phyloP scores from a whole-genome alignment of 2,113 vertebrate species.

The Eonycteris spelaea region DNA sequence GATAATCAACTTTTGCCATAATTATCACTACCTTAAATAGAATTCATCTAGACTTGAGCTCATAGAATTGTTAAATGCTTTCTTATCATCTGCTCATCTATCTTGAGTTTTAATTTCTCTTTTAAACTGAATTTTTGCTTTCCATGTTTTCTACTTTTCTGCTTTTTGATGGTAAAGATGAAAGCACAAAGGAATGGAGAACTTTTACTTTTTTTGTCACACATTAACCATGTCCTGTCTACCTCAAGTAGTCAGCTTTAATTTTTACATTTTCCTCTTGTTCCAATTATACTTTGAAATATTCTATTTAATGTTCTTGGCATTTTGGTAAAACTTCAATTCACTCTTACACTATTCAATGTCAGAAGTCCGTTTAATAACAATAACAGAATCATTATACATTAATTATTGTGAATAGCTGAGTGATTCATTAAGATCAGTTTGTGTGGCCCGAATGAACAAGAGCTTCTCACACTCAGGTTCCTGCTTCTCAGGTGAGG shows the following conservation, averaged over 20 bases:
- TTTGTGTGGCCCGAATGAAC: background rate
- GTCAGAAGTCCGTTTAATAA: constrained; percentile 17
- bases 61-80: background rate
- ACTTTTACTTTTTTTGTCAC: background rate
- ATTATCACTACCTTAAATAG: background rate
- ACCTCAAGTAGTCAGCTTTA: background rate
- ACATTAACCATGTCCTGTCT: background rate
- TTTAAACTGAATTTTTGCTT: background rate
- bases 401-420: background rate
- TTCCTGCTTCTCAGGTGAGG: background rate
- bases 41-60: background rate
- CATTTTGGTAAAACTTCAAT: constrained; percentile 11
- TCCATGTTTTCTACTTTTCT: background rate
- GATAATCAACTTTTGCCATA: background rate
- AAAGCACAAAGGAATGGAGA: background rate
- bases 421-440: constrained; percentile 24
- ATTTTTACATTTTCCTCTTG: background rate
- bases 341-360: background rate
- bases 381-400: background rate
- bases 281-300: constrained; percentile 18
- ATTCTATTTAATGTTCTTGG: background rate
- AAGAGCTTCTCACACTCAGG: constrained; percentile 37
- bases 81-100: background rate
- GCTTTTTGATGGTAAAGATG: background rate
- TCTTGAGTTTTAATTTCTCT: background rate